Evolutionary conservation across 2,797 vertebrate species (phyloP), one percentile per base, ranked within the genome.

Genomic region (Danionella dracula): DNA sequence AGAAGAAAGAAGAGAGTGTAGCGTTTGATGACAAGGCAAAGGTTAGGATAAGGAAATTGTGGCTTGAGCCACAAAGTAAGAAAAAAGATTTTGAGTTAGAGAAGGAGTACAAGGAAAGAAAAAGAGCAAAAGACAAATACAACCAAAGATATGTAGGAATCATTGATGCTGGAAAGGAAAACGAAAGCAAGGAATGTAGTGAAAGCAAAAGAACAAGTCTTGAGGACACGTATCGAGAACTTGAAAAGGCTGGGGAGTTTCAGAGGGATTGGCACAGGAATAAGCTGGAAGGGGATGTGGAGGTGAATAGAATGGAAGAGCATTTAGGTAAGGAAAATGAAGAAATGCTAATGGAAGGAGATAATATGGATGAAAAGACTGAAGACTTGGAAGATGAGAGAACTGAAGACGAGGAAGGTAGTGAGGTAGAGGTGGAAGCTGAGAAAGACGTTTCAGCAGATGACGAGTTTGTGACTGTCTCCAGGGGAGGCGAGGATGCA

Each of bases 51-150:
- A 83, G 68, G 32, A 86, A 79, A 81, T 85, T 86, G 87, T 90
- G 89, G 89, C 83, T 89, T 75, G 84, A 88, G 55, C 88, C 89
- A 35, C 79, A 73, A 49, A 83, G 65, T 40, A 71, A 72, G 44
- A 82, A 71, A 54, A 78, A 72, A 60, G 77, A 76, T 5, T 60
- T 70, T 0, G 73, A 49, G 4, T 29, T 66, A 60, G 70, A 73
- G 27, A 70, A 78, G 0, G 66, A 83, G 19, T 64, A 70, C 17
- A 20, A 12, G 68, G 76, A 82, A 13, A 71, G 67, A 63, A 74
- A 84, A 20, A 75, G 32, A 64, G 61, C 6, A 9, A 60, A 19
- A 61, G 57, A 71, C 49, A 69, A 21, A 37, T 77, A 77, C 48
- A 38, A 11, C 17, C 31, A 38, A 55, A 74, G 63, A 48, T 23